A percentile compares a stretch with the other conserved stretches of the same genome.
Conservation (phyloP, 2,113 vertebrate species). For the Pholis gunnellus region DNA sequence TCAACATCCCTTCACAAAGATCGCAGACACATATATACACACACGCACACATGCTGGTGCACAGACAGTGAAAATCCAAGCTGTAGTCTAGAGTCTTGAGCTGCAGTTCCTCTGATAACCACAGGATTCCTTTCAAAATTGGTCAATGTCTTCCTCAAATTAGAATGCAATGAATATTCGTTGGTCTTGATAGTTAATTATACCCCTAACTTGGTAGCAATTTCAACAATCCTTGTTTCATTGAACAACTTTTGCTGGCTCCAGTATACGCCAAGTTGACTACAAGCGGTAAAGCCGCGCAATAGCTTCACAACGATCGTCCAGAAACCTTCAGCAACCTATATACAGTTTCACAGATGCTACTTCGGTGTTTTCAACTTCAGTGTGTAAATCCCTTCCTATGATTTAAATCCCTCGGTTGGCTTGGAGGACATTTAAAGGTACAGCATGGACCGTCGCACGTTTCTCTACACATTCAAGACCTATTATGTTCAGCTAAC, state of each 20-base stretch:
- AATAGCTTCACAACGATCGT: background rate
- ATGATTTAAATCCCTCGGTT: constrained; percentile 27
- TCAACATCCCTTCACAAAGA: constrained; percentile 53
- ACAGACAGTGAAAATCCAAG: constrained; percentile 23
- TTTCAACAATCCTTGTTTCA: background rate
- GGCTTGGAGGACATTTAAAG: constrained; percentile 23
- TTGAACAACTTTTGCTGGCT: background rate
- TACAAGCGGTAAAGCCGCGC: background rate
- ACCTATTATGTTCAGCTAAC: constrained; percentile 31
- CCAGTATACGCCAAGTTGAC: background rate
- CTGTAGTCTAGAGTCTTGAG: constrained; percentile 1
- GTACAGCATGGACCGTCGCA: constrained; percentile 7
- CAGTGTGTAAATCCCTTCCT: constrained; percentile 7
- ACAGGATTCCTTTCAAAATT: background rate
- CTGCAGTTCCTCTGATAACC: constrained; percentile 26
- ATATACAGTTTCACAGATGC: constrained; percentile 8
- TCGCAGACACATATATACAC: constrained; percentile 17
- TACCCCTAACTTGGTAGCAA: background rate
- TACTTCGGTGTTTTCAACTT: constrained; percentile 9
- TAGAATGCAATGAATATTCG: background rate
- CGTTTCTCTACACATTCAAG: constrained; percentile 22
- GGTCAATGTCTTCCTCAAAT: background rate
- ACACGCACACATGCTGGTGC: constrained; percentile 3
- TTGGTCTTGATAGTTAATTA: background rate
- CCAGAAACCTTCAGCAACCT: constrained; percentile 1